phyloP scores from a whole-genome alignment of 2,888 invertebrate species.

The Biston betularia region DNA sequence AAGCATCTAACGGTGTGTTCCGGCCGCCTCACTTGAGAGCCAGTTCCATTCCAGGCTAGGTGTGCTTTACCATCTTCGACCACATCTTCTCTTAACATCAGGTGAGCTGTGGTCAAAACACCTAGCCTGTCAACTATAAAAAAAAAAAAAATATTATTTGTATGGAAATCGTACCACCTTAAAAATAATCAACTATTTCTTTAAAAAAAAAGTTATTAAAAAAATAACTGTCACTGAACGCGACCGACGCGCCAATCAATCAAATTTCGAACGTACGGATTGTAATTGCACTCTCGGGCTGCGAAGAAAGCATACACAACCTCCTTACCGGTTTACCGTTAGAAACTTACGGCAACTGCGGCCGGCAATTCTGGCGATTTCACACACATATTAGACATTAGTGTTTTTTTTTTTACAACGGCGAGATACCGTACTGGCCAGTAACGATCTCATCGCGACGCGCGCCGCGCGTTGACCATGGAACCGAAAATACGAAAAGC shows the following conservation, averaged over 20 bases:
- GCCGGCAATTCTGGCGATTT: constrained; percentile 70
- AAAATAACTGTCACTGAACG: constrained; percentile 42
- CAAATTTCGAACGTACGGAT: constrained; percentile 43
- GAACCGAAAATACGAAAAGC: constrained; percentile 37
- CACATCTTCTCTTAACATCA: too few species aligned
- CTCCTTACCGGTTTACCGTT: constrained; percentile 68
- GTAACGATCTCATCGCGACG: constrained; percentile 42
- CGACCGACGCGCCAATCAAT: constrained; percentile 43
- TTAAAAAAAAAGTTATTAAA: constrained; percentile 24
- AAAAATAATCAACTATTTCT: not conserved
- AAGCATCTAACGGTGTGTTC: too few species aligned
- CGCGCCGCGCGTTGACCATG: constrained; percentile 46
- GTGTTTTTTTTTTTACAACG: constrained; percentile 54
- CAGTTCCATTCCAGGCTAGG: too few species aligned
- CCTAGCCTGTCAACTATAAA: too few species aligned
- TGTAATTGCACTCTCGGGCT: constrained; percentile 43
- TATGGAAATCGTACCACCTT: not conserved
- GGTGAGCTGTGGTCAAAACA: too few species aligned
- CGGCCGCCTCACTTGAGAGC: too few species aligned
- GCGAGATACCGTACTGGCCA: constrained; percentile 53
- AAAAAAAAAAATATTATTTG: too few species aligned
- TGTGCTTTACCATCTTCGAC: too few species aligned
- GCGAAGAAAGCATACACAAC: constrained; percentile 44
- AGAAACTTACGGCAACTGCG: constrained; percentile 66
- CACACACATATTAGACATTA: constrained; percentile 74